Base-by-base conservation (phyloP, 2,888 invertebrate genomes). In the Exocentrus adspersus region DNA sequence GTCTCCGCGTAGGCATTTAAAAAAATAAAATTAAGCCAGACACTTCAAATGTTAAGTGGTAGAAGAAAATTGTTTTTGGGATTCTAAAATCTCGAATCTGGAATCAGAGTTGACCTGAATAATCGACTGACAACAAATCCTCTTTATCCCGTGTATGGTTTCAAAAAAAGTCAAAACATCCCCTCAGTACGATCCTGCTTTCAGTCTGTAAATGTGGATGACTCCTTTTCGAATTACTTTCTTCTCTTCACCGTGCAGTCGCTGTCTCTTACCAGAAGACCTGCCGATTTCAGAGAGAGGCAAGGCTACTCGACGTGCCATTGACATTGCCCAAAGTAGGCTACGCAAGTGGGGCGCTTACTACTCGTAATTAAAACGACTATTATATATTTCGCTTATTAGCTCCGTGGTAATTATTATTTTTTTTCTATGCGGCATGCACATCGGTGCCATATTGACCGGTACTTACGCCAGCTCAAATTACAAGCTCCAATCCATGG, bases 261-360 rank as follows among this genome's bases (percentile, higher is more conserved):
- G 54, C 42, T 43, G 54, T 54, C 43, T 54, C 54, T 37, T 43
- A 43, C 24, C 54, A 54, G 54, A 54, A 54, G 54, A 28, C 43
- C 43, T 43, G 28, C 54, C 16, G 16, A 30, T 43, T 16, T 43
- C 43, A 54, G 54, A 54, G 54, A 41, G 21, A 54, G 54, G 54
- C 54, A 54, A 54, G 54, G 43, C 54, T 19, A 19, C n/a, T n/a
- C 14, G 41, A 16, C 54, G 74, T 78, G 79, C 78, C 79, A 79
- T 78, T 79, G 79, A 79, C 79, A 79, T 78, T 78, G 77, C 65
- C 59, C 56, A 71, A 74, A 75, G 72, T 79, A 71, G 77, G 78
- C 74, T 76, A 74, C 51, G 37, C 69, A 77, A 78, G 76, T 78
- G 77, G 77, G 77, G 75, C 78, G 74, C 71, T 61, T 64, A 65